Evolutionary conservation across 2,888 invertebrate species (phyloP).

Genomic region (Drosophila imparisetae): DNA sequence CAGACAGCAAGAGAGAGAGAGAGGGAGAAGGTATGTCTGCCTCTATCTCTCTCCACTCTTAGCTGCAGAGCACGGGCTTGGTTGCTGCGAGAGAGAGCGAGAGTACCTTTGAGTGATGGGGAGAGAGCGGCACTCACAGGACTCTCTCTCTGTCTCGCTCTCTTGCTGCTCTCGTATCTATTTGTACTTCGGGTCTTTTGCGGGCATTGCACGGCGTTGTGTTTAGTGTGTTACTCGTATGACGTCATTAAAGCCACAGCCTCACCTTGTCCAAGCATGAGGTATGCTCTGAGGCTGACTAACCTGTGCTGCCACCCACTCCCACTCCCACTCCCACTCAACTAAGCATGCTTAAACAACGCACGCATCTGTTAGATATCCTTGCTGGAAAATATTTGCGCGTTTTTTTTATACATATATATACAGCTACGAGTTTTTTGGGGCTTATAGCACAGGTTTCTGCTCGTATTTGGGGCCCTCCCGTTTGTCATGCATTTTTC

Average conservation of each 20-base stretch:
- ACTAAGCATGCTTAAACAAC: conserved; percentile 14
- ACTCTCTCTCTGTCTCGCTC: not conserved
- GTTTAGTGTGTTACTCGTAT: conserved; percentile 58
- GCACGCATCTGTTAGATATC: conserved; percentile 58
- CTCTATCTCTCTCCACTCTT: conserved; percentile 3
- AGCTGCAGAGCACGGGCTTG: conserved; percentile 45
- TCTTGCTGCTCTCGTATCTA: conserved; percentile 9
- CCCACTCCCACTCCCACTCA: not conserved
- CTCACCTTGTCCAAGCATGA: conserved; percentile 62
- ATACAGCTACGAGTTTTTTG: conserved; percentile 38
- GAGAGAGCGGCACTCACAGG: not conserved
- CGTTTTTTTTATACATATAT: conserved; percentile 54
- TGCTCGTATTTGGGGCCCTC: conserved; percentile 20
- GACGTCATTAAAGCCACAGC: conserved; percentile 73
- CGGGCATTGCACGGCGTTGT: conserved; percentile 67
- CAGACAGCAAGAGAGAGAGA: conserved; percentile 10
- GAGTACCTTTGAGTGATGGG: conserved; percentile 9
- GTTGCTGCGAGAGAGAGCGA: conserved; percentile 38
- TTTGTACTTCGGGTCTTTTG: conserved; percentile 42
- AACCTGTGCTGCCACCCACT: conserved; percentile 10
- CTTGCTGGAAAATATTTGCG: conserved; percentile 64
- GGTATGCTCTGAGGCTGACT: conserved; percentile 20
- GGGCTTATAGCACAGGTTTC: conserved; percentile 1
- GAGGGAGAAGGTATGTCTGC: not conserved
- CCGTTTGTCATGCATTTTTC: conserved; percentile 77